A percentile compares a stretch with the other conserved stretches of the same genome.
Evolutionary conservation across 1,140 invertebrate genomes (phyloP).

Genomic region (Idris sp.): DNA sequence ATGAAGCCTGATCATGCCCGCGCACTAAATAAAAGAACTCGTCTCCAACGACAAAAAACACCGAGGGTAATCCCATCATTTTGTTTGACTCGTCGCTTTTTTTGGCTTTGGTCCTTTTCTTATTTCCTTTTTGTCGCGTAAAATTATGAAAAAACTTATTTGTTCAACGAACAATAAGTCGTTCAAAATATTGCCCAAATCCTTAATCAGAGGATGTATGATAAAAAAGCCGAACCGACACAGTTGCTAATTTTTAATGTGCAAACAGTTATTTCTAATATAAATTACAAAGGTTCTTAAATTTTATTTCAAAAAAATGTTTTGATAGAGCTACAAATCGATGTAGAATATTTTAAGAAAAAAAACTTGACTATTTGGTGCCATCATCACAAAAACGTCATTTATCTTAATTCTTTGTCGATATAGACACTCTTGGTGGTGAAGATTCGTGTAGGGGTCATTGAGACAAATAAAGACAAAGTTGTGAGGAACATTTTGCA

Average conservation of each 20-base stretch:
- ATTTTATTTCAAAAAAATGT: too few relatives aligned
- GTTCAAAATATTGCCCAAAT: too few relatives aligned
- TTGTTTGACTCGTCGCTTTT: slow-evolving; percentile 7
- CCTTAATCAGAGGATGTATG: too few relatives aligned
- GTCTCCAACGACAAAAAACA: slow-evolving; percentile 21
- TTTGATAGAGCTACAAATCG: too few relatives aligned
- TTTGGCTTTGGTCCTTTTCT: background rate
- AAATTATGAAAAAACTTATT: slow-evolving; percentile 17
- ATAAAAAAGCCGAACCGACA: too few relatives aligned
- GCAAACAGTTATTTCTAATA: too few relatives aligned
- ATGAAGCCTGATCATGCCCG: slow-evolving; percentile 47
- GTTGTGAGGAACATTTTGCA: slow-evolving; percentile 22
- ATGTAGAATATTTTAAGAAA: too few relatives aligned
- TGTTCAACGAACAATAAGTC: too few relatives aligned
- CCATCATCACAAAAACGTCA: slow-evolving; percentile 37
- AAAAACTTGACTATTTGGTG: slow-evolving; percentile 23
- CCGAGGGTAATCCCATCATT: slow-evolving; percentile 25
- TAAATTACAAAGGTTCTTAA: too few relatives aligned
- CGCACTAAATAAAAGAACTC: slow-evolving; percentile 38
- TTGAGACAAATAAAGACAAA: slow-evolving; percentile 48
- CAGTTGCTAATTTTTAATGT: too few relatives aligned
- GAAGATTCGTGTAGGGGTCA: slow-evolving; percentile 26
- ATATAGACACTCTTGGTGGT: slow-evolving; percentile 43
- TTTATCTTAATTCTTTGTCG: slow-evolving; percentile 55
- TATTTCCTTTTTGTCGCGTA: background rate